These are phyloP conservation scores for Podarcis lilfordi DNA, from an alignment of 2,797 vertebrate species.

Conservation along the genomic window DNA sequence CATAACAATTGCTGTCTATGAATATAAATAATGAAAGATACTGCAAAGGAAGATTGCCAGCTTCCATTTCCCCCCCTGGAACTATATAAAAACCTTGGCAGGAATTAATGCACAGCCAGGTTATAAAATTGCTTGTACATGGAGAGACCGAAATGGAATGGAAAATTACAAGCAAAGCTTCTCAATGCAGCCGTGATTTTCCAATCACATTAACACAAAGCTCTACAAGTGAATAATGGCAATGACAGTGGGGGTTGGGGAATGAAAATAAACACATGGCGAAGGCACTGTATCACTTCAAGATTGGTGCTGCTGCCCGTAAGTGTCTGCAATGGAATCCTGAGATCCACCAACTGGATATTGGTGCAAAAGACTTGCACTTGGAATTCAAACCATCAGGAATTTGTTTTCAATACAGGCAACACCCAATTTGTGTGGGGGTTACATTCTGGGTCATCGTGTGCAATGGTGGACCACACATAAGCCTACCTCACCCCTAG, in stretches of 20 bases:
- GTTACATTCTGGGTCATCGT: too few relatives aligned
- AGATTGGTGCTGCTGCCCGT: background rate
- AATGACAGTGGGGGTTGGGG: background rate
- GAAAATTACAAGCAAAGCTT: conserved; percentile 6
- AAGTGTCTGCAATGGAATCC: background rate
- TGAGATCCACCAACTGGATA: too few relatives aligned
- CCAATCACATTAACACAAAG: conserved; percentile 10
- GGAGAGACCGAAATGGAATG: conserved; percentile 11
- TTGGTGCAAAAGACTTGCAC: too few relatives aligned
- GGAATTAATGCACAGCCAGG: conserved; percentile 25
- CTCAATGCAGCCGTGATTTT: conserved; percentile 9
- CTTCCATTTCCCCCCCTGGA: conserved; percentile 3
- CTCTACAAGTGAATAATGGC: conserved; percentile 1
- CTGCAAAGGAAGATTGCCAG: conserved; percentile 12
- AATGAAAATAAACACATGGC: background rate
- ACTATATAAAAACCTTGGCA: conserved; percentile 16
- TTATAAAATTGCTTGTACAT: conserved; percentile 7
- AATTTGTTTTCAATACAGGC: too few relatives aligned
- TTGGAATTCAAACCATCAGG: too few relatives aligned
- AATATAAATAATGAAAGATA: conserved; percentile 14
- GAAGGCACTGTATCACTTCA: background rate
- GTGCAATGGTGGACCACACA: too few relatives aligned
- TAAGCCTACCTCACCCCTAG: too few relatives aligned
- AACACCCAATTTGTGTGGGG: too few relatives aligned
- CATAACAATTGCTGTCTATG: conserved; percentile 3